Conservation (phyloP, 2,797 vertebrate species). For the Propithecus deckenii region DNA sequence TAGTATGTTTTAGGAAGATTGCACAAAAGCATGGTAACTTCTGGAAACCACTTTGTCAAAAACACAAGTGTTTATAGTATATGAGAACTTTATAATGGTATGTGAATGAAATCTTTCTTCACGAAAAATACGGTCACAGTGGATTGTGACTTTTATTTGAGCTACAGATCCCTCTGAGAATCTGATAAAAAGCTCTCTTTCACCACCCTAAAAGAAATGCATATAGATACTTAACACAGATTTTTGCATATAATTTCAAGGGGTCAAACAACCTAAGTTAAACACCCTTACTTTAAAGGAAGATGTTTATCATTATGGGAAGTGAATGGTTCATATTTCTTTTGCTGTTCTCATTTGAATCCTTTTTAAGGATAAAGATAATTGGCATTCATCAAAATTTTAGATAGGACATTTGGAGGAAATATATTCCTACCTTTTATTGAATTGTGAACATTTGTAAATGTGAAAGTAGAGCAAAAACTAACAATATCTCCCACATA, state of each 20-base stretch:
- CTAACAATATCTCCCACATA: neutral
- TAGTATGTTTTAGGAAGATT: neutral
- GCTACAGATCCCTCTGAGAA: neutral
- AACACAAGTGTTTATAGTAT: neutral
- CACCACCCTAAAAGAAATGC: neutral
- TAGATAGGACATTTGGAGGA: neutral
- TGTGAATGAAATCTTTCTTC: neutral
- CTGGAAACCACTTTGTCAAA: neutral
- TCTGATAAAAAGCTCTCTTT: neutral
- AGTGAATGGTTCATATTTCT: neutral
- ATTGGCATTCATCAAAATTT: neutral
- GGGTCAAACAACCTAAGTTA: neutral
- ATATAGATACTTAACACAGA: neutral
- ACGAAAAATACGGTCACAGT: neutral
- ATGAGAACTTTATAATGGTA: neutral
- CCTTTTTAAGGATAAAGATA: neutral
- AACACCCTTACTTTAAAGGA: slow-evolving; percentile 14
- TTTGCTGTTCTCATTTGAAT: neutral
- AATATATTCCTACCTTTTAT: neutral
- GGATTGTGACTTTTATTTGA: neutral
- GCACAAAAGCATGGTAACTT: neutral
- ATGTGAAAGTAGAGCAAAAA: neutral
- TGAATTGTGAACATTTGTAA: neutral
- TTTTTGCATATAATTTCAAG: slow-evolving; percentile 12
- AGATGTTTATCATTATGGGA: neutral